These are phyloP conservation scores for Psettodes erumei DNA, from an alignment of 2,113 vertebrate species.

Conservation along the genomic window DNA sequence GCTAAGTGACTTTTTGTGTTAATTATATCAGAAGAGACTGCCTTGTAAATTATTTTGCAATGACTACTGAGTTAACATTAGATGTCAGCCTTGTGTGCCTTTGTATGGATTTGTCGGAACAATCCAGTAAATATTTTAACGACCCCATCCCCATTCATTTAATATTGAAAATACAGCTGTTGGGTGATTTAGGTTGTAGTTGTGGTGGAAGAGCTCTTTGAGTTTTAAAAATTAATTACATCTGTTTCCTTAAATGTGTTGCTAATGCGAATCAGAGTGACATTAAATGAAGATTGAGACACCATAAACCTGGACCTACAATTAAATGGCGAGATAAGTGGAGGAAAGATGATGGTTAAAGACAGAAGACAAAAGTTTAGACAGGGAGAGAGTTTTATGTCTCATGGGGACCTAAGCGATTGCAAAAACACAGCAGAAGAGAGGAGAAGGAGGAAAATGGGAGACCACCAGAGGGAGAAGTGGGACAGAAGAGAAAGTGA, in stretches of 20 bases:
- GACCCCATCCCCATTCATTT: not conserved
- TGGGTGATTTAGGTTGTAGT: not conserved
- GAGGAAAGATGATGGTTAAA: constrained; percentile 22
- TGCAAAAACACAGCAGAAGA: not conserved
- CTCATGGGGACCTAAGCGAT: constrained; percentile 42
- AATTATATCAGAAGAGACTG: not conserved
- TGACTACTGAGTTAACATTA: constrained; percentile 9
- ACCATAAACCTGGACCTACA: too few species aligned
- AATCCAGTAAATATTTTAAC: constrained; percentile 28
- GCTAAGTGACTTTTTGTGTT: constrained; percentile 32
- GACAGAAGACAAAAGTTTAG: not conserved
- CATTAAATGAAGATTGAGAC: not conserved
- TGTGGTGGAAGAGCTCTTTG: not conserved
- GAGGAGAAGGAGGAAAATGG: not conserved
- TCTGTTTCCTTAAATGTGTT: constrained; percentile 6
- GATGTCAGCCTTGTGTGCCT: not conserved
- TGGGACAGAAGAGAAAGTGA: not conserved
- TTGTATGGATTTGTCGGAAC: constrained; percentile 2
- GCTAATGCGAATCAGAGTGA: not conserved
- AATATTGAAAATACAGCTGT: constrained; percentile 12
- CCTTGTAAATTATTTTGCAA: constrained; percentile 29
- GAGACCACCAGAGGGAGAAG: not conserved
- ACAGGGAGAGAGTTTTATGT: constrained; percentile 18
- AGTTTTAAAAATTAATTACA: not conserved
- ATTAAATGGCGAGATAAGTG: not conserved